Base-by-base conservation (phyloP, 2,113 vertebrate species). In the Cottus gobio region DNA sequence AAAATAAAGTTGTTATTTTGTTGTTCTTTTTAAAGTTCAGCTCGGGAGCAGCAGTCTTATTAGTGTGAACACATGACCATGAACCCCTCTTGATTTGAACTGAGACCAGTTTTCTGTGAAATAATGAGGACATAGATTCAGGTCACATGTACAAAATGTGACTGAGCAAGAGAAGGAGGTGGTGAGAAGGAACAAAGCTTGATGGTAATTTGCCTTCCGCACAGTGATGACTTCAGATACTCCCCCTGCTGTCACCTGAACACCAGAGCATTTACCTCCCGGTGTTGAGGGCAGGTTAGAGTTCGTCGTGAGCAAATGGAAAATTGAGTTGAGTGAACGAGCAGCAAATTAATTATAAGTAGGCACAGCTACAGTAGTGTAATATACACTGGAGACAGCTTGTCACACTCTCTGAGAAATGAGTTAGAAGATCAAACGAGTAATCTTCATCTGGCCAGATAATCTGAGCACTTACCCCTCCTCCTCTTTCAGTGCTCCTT, bases 261-360 rank as follows among this genome's bases (percentile, higher is more conserved):
- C 75, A 50, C 30, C 46, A 58, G 3, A 74, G 24, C 50, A 2
- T 71, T 85, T 64, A 63, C 81, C 54, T 69, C 44, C 10, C 65
- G n/a, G 52, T 24, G 69, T 52, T 77, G 80, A 84, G 62, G 22
- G 44, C 71, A 75, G 37, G 36, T 62, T 73, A 30, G 66, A 39
- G 62, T 89, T 86, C 77, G 72, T 66, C 46, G 67, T 77, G 82
- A 83, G 58, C 69, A 61, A 65, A 71, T 62, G 67, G 44, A 75
- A 70, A 87, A 92, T 92, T 82, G 93, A 93, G 93, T 80, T 64
- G 66, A 74, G 79, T 83, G 89, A 92, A 93, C 85, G 85, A 90
- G 85, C 74, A 37, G 81, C 84, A 90, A 93, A 90, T 94, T 93
- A 93, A 94, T 94, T 92, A 90, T 85, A 76, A 86, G 79, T 75